Base-by-base conservation (phyloP, 2,113 vertebrate genomes). In the Rhinichthys klamathensis region DNA sequence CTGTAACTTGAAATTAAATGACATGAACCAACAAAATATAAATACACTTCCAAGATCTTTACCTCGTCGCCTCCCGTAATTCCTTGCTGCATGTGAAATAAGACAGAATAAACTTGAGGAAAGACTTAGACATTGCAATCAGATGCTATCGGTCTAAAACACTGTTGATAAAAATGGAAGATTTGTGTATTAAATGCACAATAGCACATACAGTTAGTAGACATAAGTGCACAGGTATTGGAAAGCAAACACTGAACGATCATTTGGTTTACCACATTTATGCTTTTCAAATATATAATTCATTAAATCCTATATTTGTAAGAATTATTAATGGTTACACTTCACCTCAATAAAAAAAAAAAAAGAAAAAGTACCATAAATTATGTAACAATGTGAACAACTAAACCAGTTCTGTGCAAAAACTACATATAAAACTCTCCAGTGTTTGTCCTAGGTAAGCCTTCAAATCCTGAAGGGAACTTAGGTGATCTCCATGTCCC, bases 1-100 rank as follows among this genome's bases (percentile, higher is more conserved):
- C 56, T 32, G 46, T 44, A 72, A 82, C 46, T 41, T 72, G 25
- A 75, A 75, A 86, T 18, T 11, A 81, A 72, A 86, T 49, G 9
- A 73, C 38, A 21, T 58, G 27, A 70, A 16, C 49, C 44, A 80
- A 80, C 84, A 80, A 16, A 84, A 80, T 38, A 88, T 81, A 56
- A 73, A 72, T 16, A 89, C 75, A 86, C 77, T 88, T 81, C 32
- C 87, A 70, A 87, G 23, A 84, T 85, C 54, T 88, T 99, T 99
- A 99, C 98, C 98, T 99, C 98, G 96, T 96, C 98, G 96, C 95
- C 98, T 97, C 95, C 98, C 98, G 96, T 97, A 99, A 96, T 97
- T 99, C 96, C 98, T 98, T 90, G 98, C 98, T 99, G 98, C 97
- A 96, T 98, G 96, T 96, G 94, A 99, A 97, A 97, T 95, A 95